Evolutionary conservation across 2,888 invertebrate species (phyloP).

Genomic region (Eristalis tenax): DNA sequence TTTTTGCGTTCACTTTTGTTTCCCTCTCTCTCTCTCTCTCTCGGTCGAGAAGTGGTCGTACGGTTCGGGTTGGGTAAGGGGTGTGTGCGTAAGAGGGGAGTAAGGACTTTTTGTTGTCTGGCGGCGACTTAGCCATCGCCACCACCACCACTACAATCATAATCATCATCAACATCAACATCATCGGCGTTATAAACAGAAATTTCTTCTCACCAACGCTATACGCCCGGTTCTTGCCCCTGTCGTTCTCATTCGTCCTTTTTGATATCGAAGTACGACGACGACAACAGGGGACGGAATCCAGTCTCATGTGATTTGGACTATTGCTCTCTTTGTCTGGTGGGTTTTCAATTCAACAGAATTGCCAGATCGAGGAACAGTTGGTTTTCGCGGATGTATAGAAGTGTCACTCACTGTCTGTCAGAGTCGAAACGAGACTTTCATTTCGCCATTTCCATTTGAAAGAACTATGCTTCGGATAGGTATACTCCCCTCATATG

Average conservation of each 20-base stretch:
- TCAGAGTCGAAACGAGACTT: too few relatives aligned
- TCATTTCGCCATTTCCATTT: too few relatives aligned
- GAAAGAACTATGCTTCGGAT: too few relatives aligned
- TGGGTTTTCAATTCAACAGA: neutral
- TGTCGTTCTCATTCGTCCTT: neutral
- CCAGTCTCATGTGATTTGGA: constrained; percentile 12
- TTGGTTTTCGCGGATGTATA: neutral
- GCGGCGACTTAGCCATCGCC: constrained; percentile 43
- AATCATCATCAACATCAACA: constrained; percentile 1
- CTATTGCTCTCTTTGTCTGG: constrained; percentile 4
- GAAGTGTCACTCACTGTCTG: neutral
- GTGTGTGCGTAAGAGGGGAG: constrained; percentile 25
- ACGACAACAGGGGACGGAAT: constrained; percentile 10
- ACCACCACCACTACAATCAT: constrained; percentile 6
- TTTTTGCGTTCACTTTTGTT: neutral
- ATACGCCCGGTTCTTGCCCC: neutral
- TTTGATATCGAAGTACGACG: neutral
- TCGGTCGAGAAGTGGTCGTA: too few relatives aligned
- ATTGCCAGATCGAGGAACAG: constrained; percentile 6
- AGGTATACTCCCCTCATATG: too few relatives aligned
- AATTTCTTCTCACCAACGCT: constrained; percentile 6
- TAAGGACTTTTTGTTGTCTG: constrained; percentile 56
- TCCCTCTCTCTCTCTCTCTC: too few relatives aligned
- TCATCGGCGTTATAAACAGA: constrained; percentile 8
- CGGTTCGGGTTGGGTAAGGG: neutral